A percentile compares a stretch with the other conserved stretches of the same genome.
Evolutionary conservation across 2,888 invertebrate genomes (phyloP).

Genomic region (Rapana venosa): DNA sequence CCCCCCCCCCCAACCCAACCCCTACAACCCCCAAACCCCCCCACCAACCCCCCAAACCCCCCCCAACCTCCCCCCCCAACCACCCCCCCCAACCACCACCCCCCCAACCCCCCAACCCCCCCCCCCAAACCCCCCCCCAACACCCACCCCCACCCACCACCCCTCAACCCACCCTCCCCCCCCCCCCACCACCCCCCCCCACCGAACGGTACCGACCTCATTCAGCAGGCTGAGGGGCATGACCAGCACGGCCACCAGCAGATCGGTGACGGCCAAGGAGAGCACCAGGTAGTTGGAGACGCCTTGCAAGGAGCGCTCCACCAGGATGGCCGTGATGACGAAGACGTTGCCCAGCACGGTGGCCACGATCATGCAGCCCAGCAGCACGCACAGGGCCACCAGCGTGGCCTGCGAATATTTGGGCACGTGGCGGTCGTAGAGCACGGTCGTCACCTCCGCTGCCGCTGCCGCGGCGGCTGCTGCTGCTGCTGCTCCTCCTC

Average conservation of each 20-base stretch:
- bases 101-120: not conserved
- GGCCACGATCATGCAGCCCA: slow-evolving; percentile 92
- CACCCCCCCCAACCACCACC: not conserved
- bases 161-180: not conserved
- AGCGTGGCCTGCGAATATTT: slow-evolving; percentile 18
- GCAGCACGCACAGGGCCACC: slow-evolving; percentile 58
- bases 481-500: too few species aligned
- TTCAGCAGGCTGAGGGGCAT: slow-evolving; percentile 79
- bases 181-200: not conserved
- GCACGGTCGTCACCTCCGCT: slow-evolving; percentile 55
- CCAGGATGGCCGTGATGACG: slow-evolving; percentile 96
- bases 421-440: slow-evolving; percentile 48
- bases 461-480: not conserved
- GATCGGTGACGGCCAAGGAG: slow-evolving; percentile 96
- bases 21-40: not conserved
- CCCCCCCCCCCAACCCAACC: not conserved
- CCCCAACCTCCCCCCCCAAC: not conserved
- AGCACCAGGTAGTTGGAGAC: slow-evolving; percentile 98
- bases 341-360: slow-evolving; percentile 98
- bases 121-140: not conserved
- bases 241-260: slow-evolving; percentile 95
- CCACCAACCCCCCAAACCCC: not conserved
- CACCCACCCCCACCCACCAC: not conserved
- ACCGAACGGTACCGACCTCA: slow-evolving; percentile 50
- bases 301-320: slow-evolving; percentile 94